Percentiles rank a stretch among this genome's conserved stretches.
phyloP scores from a whole-genome alignment of 2,888 invertebrate species.

The Patella ulyssiponensis region DNA sequence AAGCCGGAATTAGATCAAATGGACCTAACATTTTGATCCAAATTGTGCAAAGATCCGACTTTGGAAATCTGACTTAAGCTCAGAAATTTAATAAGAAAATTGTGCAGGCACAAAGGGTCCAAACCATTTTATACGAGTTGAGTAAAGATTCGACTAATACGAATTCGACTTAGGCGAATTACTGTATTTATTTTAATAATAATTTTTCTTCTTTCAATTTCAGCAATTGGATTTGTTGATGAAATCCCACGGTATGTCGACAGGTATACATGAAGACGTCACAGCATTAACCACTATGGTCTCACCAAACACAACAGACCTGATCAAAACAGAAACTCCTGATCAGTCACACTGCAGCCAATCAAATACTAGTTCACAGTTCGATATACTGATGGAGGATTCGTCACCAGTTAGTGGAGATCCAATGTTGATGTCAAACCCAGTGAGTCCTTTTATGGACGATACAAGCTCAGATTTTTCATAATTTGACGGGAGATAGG shows the following conservation, averaged over 20 bases:
- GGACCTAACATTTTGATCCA: no score
- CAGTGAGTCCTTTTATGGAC: slow-evolving; percentile 51
- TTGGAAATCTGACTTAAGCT: no score
- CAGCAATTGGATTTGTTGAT: slow-evolving; percentile 65
- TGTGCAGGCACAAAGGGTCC: no score
- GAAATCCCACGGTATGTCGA: slow-evolving; percentile 55
- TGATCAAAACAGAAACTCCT: slow-evolving; percentile 29
- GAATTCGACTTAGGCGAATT: not conserved
- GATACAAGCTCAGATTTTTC: not conserved
- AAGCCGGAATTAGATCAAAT: no score
- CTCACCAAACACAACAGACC: slow-evolving; percentile 31
- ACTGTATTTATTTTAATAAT: not conserved
- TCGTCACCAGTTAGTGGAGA: slow-evolving; percentile 61
- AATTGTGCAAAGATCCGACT: no score
- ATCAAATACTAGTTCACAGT: not conserved
- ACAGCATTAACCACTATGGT: slow-evolving; percentile 41
- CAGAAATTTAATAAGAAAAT: no score
- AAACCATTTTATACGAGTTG: no score
- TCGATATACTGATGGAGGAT: slow-evolving; percentile 47
- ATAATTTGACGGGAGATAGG: no score
- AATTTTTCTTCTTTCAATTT: slow-evolving; percentile 24
- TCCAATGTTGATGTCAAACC: slow-evolving; percentile 63
- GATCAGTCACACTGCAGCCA: not conserved
- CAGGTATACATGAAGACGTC: slow-evolving; percentile 44
- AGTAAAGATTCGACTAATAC: no score